Conservation (phyloP, 2,113 vertebrate species). For the Rattus rattus region DNA sequence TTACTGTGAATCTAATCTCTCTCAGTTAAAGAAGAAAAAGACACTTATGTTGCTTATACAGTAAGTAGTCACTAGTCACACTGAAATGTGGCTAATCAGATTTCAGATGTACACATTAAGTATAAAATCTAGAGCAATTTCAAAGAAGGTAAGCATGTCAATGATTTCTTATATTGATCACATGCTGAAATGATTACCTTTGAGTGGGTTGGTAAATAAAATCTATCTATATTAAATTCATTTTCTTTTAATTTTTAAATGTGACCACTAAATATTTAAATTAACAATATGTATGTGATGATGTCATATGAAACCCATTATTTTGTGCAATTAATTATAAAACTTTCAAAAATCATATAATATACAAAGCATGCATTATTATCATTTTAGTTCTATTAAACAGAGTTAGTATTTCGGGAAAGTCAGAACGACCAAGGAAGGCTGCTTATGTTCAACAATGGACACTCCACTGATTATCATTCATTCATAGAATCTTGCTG, state of each 20-base stretch:
- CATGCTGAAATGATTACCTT: constrained; percentile 30
- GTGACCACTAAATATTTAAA: constrained; percentile 39
- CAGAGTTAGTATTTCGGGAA: neutral
- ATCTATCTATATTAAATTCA: neutral
- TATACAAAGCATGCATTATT: neutral
- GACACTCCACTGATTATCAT: neutral
- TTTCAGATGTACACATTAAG: neutral
- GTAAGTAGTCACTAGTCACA: neutral
- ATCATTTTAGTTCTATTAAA: neutral
- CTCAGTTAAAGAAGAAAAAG: neutral
- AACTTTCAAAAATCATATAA: neutral
- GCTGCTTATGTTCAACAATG: neutral
- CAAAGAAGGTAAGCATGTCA: constrained; percentile 9
- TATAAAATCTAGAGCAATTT: constrained; percentile 35
- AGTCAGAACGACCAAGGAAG: neutral
- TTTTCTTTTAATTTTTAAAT: constrained; percentile 42
- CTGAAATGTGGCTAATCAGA: neutral
- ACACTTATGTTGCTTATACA: neutral
- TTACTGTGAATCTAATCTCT: constrained; percentile 6
- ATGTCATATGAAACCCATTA: neutral
- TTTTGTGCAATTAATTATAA: neutral
- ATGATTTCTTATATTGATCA: constrained; percentile 23
- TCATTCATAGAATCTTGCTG: neutral
- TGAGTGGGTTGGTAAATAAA: neutral
- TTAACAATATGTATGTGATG: neutral